Conservation (phyloP, 2,113 vertebrate genomes). For the Triplophysa dalaica region DNA sequence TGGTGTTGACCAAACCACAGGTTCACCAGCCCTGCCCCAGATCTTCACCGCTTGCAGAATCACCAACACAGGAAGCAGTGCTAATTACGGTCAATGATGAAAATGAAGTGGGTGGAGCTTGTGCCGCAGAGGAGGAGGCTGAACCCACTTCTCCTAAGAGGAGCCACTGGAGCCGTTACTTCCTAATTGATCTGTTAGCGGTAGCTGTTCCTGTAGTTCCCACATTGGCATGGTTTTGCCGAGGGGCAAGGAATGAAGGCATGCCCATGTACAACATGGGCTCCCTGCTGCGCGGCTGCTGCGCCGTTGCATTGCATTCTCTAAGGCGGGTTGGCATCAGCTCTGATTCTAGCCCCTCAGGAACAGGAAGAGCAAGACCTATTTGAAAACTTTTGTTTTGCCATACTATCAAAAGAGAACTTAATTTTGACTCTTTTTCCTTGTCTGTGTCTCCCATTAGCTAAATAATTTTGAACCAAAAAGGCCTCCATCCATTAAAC, state of each 20-base stretch:
- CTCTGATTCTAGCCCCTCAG: slow-evolving; percentile 56
- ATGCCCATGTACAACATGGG: slow-evolving; percentile 92
- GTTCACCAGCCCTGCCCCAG: slow-evolving; percentile 66
- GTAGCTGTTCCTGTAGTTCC: slow-evolving; percentile 89
- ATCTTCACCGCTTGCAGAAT: slow-evolving; percentile 44
- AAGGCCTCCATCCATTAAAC: background rate
- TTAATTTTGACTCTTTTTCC: background rate
- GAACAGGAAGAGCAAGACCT: slow-evolving; percentile 64
- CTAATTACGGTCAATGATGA: slow-evolving; percentile 53
- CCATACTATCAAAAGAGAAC: background rate
- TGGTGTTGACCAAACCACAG: slow-evolving; percentile 53
- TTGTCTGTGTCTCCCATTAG: background rate
- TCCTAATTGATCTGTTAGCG: slow-evolving; percentile 90
- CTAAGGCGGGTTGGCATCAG: slow-evolving; percentile 79
- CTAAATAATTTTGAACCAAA: background rate
- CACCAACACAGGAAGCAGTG: slow-evolving; percentile 44
- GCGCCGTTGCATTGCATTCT: slow-evolving; percentile 89
- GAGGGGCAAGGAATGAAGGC: slow-evolving; percentile 77
- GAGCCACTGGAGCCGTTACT: slow-evolving; percentile 94
- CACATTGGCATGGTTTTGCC: slow-evolving; percentile 93
- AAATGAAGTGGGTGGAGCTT: slow-evolving; percentile 36
- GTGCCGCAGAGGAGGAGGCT: slow-evolving; percentile 13
- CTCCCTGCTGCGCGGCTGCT: slow-evolving; percentile 92
- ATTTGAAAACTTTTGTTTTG: slow-evolving; percentile 51
- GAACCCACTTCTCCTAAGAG: slow-evolving; percentile 57